phyloP scores from a whole-genome alignment of 2,113 vertebrate genomes.

The Perca schrenkii region DNA sequence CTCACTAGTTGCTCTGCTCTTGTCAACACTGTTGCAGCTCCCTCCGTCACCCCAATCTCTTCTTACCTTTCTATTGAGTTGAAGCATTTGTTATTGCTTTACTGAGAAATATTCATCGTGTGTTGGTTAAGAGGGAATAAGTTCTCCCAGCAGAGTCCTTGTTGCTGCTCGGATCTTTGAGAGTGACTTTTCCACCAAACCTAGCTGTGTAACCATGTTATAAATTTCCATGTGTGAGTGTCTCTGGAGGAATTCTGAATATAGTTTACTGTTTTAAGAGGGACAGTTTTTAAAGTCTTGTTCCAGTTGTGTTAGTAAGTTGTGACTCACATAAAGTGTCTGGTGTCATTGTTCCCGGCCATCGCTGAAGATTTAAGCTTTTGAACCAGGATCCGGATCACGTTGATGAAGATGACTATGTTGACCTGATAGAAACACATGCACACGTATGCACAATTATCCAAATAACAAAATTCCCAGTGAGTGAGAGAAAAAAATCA shows the following conservation, averaged over 20 bases:
- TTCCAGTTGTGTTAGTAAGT: neutral
- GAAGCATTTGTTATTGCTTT: neutral
- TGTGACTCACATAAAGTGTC: slow-evolving; percentile 83
- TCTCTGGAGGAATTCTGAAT: neutral
- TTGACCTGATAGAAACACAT: slow-evolving; percentile 74
- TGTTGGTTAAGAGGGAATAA: neutral
- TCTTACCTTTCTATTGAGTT: neutral
- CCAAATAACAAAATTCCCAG: neutral
- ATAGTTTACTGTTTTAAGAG: neutral
- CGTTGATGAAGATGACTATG: slow-evolving; percentile 85
- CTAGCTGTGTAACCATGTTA: neutral
- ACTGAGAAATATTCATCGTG: neutral
- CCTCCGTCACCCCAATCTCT: neutral
- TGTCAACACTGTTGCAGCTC: neutral
- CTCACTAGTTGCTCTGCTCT: neutral
- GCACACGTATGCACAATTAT: neutral
- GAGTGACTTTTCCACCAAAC: neutral
- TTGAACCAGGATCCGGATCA: slow-evolving; percentile 85
- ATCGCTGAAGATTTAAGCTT: slow-evolving; percentile 84
- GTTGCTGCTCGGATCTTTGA: neutral
- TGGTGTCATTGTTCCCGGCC: slow-evolving; percentile 76
- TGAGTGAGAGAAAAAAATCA: neutral
- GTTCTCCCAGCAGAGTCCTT: slow-evolving; percentile 8
- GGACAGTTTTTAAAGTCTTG: neutral
- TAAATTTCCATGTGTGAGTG: neutral